Base-by-base conservation (phyloP, 2,888 invertebrate species). In the Agrotis puta region DNA sequence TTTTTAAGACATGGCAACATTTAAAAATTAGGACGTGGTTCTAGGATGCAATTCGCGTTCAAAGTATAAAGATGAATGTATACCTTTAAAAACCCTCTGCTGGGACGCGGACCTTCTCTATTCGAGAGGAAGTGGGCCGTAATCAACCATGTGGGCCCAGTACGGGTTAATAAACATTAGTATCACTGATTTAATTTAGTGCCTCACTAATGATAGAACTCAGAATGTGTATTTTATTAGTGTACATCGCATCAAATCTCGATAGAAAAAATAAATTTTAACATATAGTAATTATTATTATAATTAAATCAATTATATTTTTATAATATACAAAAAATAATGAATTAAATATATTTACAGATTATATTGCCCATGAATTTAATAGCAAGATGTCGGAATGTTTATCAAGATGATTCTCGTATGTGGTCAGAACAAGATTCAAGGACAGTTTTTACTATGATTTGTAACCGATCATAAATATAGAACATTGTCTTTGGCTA, bases 301-400 rank as follows among this genome's bases (percentile, higher is more conserved):
- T 71, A 51, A 27, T 39, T 39, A 39, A 39, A 56, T 56, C n/a
- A 5, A 68, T 61, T 14, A 39, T 56, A 62, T 74, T 74, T 74
- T 74, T 76, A 51, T 51, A 76, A 27, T 18, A 47, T 13, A 50
- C 22, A 54, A 5, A 22, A 39, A 43, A 56, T 11, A 27, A 56
- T 33, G 0, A 51, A 43, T 50, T 7, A 22, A 45, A 74, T 51
- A 70, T 74, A 64, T 68, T 80, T 74, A 78, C 81, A 81, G 82
- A 68, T 54, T 74, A 45, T 64, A 13, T 78, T 80, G 80, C 74
- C 65, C 74, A 50, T 81, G 77, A 78, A 66, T 64, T 65, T 14
- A 64, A 65, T 62, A 13, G 24, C 56, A 75, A 81, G 70, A 79
- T 50, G 64, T 3, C 0, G 59, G 24, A 67, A 43, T 64, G 6